A percentile compares a stretch with the other conserved stretches of the same genome.
phyloP scores from a whole-genome alignment of 2,113 vertebrate species.

The Urocynchramus pylzowi region DNA sequence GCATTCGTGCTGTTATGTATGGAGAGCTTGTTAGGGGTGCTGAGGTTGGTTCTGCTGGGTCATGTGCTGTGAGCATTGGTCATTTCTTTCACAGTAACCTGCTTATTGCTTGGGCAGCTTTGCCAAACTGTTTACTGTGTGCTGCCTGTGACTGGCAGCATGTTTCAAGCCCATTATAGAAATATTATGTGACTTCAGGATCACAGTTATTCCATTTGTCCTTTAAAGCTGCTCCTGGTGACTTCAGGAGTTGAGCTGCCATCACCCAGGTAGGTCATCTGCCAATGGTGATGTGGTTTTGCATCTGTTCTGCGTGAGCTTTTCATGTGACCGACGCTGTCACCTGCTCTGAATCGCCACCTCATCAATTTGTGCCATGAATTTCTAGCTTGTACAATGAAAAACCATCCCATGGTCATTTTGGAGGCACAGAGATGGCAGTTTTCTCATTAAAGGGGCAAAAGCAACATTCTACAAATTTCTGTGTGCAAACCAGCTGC shows the following conservation, averaged over 20 bases:
- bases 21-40: not conserved
- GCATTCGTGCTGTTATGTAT: accelerated
- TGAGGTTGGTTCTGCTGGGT: not conserved
- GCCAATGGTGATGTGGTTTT: not conserved
- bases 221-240: not conserved
- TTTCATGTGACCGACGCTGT: not conserved
- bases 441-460: not conserved
- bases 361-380: not conserved
- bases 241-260: not conserved
- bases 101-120: not conserved
- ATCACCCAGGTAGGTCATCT: not conserved
- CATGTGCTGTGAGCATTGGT: not conserved
- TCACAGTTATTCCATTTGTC: not conserved
- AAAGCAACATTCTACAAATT: not conserved
- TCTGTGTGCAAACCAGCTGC: not conserved
- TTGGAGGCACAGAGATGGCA: not conserved
- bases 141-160: not conserved
- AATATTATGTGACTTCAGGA: not conserved
- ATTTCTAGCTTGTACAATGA: not conserved
- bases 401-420: not conserved
- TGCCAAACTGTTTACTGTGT: not conserved
- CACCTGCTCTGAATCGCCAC: not conserved
- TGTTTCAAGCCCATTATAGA: not conserved
- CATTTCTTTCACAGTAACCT: not conserved
- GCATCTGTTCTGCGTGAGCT: not conserved